These are phyloP conservation scores for Coreius guichenoti DNA, from an alignment of 2,797 vertebrate genomes.

Conservation along the genomic window DNA sequence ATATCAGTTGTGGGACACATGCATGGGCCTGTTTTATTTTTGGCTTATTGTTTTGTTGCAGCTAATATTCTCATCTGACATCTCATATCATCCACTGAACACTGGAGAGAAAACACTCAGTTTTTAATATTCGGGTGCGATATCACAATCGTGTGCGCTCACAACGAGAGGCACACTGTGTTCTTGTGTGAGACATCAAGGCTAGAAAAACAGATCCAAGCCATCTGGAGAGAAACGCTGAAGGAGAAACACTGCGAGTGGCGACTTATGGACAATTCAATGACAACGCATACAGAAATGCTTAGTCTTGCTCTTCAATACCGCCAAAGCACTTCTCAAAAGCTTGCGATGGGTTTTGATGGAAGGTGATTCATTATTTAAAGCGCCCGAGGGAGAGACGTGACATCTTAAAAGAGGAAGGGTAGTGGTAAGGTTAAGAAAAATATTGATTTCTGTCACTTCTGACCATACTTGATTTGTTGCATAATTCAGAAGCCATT, in stretches of 20 bases:
- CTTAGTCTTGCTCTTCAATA: not conserved
- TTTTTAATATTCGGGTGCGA: conserved; percentile 30
- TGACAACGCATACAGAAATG: not conserved
- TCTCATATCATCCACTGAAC: conserved; percentile 8
- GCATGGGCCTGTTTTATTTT: not conserved
- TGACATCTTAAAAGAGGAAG: not conserved
- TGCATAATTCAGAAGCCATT: not conserved
- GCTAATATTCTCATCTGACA: conserved; percentile 17
- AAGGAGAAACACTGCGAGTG: not conserved
- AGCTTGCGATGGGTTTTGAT: conserved; percentile 6
- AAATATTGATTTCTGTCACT: conserved; percentile 13
- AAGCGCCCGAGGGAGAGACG: not conserved
- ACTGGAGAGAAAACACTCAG: conserved; percentile 9
- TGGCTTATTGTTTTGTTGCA: conserved; percentile 4
- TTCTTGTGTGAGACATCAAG: conserved; percentile 13
- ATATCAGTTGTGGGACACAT: not conserved
- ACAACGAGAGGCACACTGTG: not conserved
- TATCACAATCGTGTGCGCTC: not conserved
- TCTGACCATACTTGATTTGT: conserved; percentile 29
- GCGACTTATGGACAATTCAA: not conserved
- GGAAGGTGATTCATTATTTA: conserved; percentile 19
- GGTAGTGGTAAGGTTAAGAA: conserved; percentile 5
- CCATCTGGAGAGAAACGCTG: not conserved
- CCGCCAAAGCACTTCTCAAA: conserved; percentile 6
- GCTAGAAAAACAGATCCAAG: conserved; percentile 11